phyloP scores from a whole-genome alignment of 2,113 vertebrate species.

The Amblyornis subalaris region DNA sequence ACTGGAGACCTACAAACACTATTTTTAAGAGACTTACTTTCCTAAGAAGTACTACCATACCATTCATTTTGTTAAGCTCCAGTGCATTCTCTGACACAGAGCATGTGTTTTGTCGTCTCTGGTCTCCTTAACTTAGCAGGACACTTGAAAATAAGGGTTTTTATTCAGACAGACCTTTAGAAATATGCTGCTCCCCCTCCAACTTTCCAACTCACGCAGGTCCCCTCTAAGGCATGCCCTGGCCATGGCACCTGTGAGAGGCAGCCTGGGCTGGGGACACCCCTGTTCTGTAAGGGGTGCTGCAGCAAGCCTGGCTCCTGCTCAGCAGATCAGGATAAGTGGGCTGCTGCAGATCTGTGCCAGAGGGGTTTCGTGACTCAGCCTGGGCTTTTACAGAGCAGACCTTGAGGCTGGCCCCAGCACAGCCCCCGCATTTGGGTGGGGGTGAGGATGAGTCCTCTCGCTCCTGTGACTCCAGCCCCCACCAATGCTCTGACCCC shows the following conservation, averaged over 20 bases:
- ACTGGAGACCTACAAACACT: background rate
- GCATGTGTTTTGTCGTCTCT: background rate
- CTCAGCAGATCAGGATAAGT: background rate
- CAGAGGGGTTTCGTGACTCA: background rate
- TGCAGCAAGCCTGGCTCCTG: background rate
- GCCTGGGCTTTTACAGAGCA: background rate
- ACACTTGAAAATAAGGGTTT: background rate
- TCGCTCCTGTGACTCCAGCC: background rate
- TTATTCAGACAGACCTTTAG: background rate
- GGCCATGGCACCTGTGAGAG: background rate
- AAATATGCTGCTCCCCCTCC: background rate
- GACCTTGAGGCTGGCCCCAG: background rate
- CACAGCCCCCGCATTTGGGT: accelerated
- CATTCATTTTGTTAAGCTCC: background rate
- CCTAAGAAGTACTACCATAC: background rate
- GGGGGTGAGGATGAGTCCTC: background rate
- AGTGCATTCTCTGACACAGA: background rate
- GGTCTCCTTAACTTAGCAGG: background rate
- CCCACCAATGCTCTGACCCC: background rate
- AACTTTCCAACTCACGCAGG: background rate
- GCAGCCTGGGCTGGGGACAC: background rate
- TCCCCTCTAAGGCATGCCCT: accelerated
- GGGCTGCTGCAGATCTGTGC: background rate
- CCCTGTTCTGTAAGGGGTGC: background rate
- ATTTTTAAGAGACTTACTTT: background rate